Evolutionary conservation across 2,888 invertebrate species (phyloP).

Genomic region (Frankliniella fusca): DNA sequence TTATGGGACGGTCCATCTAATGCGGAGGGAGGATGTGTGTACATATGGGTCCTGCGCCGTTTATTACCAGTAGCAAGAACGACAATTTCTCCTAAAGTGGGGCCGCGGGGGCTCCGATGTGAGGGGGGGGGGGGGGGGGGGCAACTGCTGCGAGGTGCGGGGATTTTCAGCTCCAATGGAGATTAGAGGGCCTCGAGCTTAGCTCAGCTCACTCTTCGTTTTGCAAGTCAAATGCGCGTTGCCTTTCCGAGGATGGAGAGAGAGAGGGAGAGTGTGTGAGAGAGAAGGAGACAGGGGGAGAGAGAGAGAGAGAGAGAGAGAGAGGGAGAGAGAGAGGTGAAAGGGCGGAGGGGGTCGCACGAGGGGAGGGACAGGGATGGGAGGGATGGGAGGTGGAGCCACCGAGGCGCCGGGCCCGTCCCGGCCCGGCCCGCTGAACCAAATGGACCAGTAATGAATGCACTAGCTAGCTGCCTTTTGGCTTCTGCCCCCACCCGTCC

Average conservation of each 20-base stretch:
- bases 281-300: neutral
- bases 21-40: no score
- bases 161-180: neutral
- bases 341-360: neutral
- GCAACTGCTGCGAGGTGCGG: no score
- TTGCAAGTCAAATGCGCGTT: conserved; percentile 5
- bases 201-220: neutral
- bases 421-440: neutral
- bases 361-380: neutral
- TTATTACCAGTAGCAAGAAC: no score
- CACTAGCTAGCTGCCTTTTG: neutral
- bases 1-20: no score
- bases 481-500: neutral
- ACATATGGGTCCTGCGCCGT: no score
- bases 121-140: no score
- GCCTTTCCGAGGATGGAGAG: neutral
- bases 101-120: no score
- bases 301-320: neutral
- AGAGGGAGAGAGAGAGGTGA: neutral
- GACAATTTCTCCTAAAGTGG: no score
- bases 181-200: neutral
- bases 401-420: no score
- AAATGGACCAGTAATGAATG: conserved; percentile 6
- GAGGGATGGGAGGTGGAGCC: no score
- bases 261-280: neutral